Conservation (phyloP, 1,140 invertebrate species). For the Druon quercuslanigerum region DNA sequence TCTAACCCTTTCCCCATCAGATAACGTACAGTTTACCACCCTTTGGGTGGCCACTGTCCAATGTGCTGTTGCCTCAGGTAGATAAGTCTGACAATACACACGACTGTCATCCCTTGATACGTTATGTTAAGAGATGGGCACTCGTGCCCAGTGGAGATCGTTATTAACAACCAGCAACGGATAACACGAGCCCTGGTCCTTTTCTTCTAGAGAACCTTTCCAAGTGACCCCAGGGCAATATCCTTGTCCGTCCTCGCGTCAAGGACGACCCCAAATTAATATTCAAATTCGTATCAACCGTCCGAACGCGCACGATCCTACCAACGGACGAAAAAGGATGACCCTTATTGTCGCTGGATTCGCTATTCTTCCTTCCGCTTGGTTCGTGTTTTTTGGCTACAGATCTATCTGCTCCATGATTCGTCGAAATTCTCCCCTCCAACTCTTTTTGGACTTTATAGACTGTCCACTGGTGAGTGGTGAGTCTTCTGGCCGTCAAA, state of each 20-base stretch:
- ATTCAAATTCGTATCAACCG: constrained; percentile 69
- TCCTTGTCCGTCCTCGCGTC: constrained; percentile 46
- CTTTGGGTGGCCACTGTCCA: constrained; percentile 25
- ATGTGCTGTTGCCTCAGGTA: constrained; percentile 33
- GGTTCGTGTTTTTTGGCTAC: not conserved
- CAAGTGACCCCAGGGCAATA: constrained; percentile 56
- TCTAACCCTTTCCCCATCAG: not conserved
- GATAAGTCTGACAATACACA: constrained; percentile 30
- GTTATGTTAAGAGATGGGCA: constrained; percentile 37
- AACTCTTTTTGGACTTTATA: constrained; percentile 3
- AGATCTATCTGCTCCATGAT: constrained; percentile 8
- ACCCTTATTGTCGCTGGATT: constrained; percentile 35
- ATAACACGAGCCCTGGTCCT: constrained; percentile 39
- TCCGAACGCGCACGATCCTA: constrained; percentile 38
- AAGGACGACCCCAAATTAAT: constrained; percentile 66
- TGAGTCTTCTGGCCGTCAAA: not conserved
- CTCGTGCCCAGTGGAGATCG: constrained; percentile 34
- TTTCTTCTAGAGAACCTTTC: constrained; percentile 50
- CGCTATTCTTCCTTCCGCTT: constrained; percentile 32
- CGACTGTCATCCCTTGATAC: constrained; percentile 29
- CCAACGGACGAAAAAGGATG: constrained; percentile 41
- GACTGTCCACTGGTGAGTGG: constrained; percentile 6
- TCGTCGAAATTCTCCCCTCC: constrained; percentile 31
- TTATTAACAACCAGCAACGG: constrained; percentile 55
- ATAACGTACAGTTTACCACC: not conserved